Evolutionary conservation across 1,140 invertebrate genomes (phyloP).

Genomic region (Dendrolimus punctatus): DNA sequence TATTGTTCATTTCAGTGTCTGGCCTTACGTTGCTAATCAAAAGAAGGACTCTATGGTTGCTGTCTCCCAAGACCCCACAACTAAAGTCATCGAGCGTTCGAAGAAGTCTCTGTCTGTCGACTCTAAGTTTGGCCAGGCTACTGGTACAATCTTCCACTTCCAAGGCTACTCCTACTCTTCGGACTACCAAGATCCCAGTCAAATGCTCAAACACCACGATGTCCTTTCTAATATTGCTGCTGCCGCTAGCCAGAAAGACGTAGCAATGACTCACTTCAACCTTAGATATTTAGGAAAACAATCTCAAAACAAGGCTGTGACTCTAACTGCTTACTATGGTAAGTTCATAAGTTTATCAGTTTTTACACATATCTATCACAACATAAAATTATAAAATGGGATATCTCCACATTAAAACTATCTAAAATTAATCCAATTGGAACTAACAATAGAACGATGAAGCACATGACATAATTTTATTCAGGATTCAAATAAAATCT

Average conservation of each 20-base stretch:
- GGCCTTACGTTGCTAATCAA: slow-evolving; percentile 74
- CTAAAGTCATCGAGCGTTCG: slow-evolving; percentile 48
- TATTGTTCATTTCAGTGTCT: slow-evolving; percentile 72
- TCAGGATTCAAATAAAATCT: no score
- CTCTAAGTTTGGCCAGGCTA: slow-evolving; percentile 44
- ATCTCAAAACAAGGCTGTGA: slow-evolving; percentile 40
- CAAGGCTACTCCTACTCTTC: slow-evolving; percentile 66
- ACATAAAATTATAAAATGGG: no score
- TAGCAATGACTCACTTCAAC: slow-evolving; percentile 53
- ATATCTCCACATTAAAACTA: no score
- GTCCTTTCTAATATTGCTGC: slow-evolving; percentile 24
- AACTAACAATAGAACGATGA: no score
- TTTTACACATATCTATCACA: slow-evolving; percentile 5
- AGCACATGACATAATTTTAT: no score
- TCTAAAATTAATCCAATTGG: no score
- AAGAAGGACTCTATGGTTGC: slow-evolving; percentile 71
- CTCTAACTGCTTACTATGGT: slow-evolving; percentile 43
- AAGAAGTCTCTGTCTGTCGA: slow-evolving; percentile 37
- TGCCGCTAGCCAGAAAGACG: slow-evolving; percentile 31
- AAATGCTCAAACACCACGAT: slow-evolving; percentile 21
- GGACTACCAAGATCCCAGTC: slow-evolving; percentile 34
- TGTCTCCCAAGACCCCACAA: slow-evolving; percentile 47
- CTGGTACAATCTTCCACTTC: slow-evolving; percentile 65
- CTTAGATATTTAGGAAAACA: slow-evolving; percentile 48
- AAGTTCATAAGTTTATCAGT: slow-evolving; percentile 14